Percentiles rank a stretch among this genome's conserved stretches.
phyloP scores from a whole-genome alignment of 2,797 vertebrate genomes.

The Crenichthys baileyi region DNA sequence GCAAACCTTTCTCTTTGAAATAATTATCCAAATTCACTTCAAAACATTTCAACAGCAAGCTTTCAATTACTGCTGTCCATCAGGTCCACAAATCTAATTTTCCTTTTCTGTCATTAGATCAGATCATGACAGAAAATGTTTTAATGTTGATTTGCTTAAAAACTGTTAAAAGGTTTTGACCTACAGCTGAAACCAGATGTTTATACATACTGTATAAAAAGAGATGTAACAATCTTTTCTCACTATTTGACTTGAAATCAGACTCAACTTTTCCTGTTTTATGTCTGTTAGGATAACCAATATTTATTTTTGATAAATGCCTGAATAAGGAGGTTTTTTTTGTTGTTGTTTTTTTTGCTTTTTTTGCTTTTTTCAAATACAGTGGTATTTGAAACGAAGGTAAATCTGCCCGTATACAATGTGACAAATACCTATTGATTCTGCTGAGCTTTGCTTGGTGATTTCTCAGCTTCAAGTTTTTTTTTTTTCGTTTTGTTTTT shows the following conservation, averaged over 20 bases:
- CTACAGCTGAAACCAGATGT: background rate
- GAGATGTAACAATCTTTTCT: background rate
- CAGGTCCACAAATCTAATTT: slow-evolving; percentile 38
- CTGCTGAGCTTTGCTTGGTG: too few relatives aligned
- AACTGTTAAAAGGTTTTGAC: slow-evolving; percentile 17
- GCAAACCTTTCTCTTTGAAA: slow-evolving; percentile 64
- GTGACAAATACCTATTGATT: background rate
- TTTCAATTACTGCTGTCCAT: slow-evolving; percentile 48
- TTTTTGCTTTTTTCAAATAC: background rate
- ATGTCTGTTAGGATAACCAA: background rate
- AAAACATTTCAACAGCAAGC: slow-evolving; percentile 57
- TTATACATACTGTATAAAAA: background rate
- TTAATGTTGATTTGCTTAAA: slow-evolving; percentile 29
- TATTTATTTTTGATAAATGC: background rate
- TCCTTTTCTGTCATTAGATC: slow-evolving; percentile 31
- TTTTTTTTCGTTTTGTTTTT: too few relatives aligned
- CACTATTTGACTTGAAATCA: background rate
- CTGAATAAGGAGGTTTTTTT: background rate
- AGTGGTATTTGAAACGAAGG: background rate
- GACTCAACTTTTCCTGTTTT: background rate
- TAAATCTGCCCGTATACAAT: background rate
- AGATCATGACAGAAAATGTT: background rate
- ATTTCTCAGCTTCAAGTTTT: background rate
- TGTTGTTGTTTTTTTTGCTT: background rate
- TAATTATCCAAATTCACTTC: slow-evolving; percentile 69